These are phyloP conservation scores for Lepus americanus DNA, from an alignment of 2,113 vertebrate species.

Conservation along the genomic window DNA sequence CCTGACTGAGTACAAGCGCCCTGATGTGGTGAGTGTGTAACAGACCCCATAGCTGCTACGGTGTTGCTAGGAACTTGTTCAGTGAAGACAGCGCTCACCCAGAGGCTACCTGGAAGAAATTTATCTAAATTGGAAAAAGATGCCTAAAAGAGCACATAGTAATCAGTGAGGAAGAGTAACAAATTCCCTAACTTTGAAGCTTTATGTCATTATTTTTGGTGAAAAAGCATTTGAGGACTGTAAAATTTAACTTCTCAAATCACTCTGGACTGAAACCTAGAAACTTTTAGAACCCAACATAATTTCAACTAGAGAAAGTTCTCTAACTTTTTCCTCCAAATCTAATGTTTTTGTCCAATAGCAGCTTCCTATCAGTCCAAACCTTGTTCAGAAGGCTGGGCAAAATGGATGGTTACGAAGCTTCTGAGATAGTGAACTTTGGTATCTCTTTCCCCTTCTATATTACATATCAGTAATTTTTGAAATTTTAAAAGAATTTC, in stretches of 20 bases:
- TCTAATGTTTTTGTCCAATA: not conserved
- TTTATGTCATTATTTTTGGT: not conserved
- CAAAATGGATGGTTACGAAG: not conserved
- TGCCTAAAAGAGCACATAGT: not conserved
- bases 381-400: not conserved
- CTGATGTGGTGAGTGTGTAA: not conserved
- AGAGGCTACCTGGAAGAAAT: not conserved
- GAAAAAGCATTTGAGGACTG: not conserved
- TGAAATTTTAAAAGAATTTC: not conserved
- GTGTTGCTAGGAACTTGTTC: not conserved
- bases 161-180: not conserved
- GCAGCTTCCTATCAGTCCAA: not conserved
- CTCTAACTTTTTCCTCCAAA: slow-evolving; percentile 7
- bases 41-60: accelerated
- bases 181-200: not conserved
- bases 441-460: not conserved
- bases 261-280: not conserved
- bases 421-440: not conserved
- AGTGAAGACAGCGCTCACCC: not conserved
- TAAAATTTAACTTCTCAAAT: slow-evolving; percentile 7
- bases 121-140: slow-evolving; percentile 31
- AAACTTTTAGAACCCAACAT: slow-evolving; percentile 12
- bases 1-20: not conserved
- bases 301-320: slow-evolving; percentile 2
- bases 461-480: not conserved